A percentile compares a stretch with the other conserved stretches of the same genome.
These are phyloP conservation scores for Lordiphosa mommai DNA, from an alignment of 1,140 invertebrate species.

Conservation along the genomic window DNA sequence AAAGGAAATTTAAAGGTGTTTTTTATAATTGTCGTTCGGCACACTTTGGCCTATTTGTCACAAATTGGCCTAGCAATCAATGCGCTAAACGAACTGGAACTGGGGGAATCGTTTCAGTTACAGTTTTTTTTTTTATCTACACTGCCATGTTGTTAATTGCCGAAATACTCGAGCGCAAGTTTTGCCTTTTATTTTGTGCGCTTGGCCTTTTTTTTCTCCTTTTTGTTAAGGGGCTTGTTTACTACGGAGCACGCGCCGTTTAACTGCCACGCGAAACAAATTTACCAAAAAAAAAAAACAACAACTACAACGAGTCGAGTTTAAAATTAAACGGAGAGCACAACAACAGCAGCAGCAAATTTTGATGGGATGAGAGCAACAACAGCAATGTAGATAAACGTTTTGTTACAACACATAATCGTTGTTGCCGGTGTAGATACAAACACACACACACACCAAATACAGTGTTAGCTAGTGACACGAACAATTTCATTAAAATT, in stretches of 20 bases:
- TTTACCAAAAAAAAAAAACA: slow-evolving; percentile 22
- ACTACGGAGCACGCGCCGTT: slow-evolving; percentile 63
- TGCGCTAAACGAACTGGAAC: slow-evolving; percentile 56
- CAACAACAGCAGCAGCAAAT: slow-evolving; percentile 29
- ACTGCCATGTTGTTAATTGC: slow-evolving; percentile 66
- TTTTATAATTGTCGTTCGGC: too few species aligned
- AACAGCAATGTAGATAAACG: slow-evolving; percentile 66
- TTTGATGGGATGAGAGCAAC: slow-evolving; percentile 23
- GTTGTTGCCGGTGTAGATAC: slow-evolving; percentile 48
- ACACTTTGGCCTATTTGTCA: slow-evolving; percentile 25
- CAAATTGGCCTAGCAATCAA: slow-evolving; percentile 49
- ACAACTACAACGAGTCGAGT: slow-evolving; percentile 17
- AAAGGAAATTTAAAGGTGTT: slow-evolving; percentile 4
- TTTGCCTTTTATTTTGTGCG: slow-evolving; percentile 20
- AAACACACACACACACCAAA: slow-evolving; percentile 23
- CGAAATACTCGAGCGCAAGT: slow-evolving; percentile 51
- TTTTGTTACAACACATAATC: slow-evolving; percentile 74
- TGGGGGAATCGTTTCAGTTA: slow-evolving; percentile 7
- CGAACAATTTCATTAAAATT: not conserved
- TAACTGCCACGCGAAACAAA: slow-evolving; percentile 68
- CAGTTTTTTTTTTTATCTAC: slow-evolving; percentile 42
- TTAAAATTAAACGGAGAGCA: slow-evolving; percentile 64
- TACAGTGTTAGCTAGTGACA: slow-evolving; percentile 24
- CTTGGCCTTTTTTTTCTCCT: slow-evolving; percentile 7
- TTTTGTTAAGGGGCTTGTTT: slow-evolving; percentile 39